Conservation (phyloP, 2,888 invertebrate species). For the Cecidostiba fungosa region DNA sequence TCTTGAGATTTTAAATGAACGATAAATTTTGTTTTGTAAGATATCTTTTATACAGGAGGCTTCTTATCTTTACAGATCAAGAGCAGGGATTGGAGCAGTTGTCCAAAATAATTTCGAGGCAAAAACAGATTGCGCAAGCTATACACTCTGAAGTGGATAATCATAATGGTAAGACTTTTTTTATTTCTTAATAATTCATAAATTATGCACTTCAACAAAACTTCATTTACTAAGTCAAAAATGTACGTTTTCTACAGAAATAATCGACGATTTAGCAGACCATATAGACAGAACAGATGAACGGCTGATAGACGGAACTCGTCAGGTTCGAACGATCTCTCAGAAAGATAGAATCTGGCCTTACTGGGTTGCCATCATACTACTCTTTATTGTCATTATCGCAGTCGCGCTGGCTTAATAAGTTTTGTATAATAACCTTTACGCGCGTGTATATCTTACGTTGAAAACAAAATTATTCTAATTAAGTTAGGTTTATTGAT, state of each 20-base stretch:
- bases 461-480: conserved; percentile 24
- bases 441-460: background rate
- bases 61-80: conserved; percentile 82
- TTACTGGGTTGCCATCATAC: conserved; percentile 88
- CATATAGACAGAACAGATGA: conserved; percentile 87
- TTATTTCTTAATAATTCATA: conserved; percentile 4
- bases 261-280: conserved; percentile 88
- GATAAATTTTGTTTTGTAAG: background rate
- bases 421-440: conserved; percentile 6
- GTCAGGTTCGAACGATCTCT: conserved; percentile 84
- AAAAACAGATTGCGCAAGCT: conserved; percentile 88
- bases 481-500: conserved; percentile 26
- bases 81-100: conserved; percentile 88
- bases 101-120: conserved; percentile 87
- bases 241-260: conserved; percentile 81
- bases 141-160: conserved; percentile 89
- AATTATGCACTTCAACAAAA: background rate
- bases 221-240: background rate
- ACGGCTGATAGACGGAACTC: conserved; percentile 86
- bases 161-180: conserved; percentile 85
- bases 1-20: background rate
- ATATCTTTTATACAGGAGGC: background rate
- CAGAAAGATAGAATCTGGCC: conserved; percentile 87
- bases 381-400: conserved; percentile 86
- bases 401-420: conserved; percentile 80